A percentile compares a stretch with the other conserved stretches of the same genome.
Conservation (phyloP, 2,888 invertebrate genomes). For the Agonopterix alstromeriana region DNA sequence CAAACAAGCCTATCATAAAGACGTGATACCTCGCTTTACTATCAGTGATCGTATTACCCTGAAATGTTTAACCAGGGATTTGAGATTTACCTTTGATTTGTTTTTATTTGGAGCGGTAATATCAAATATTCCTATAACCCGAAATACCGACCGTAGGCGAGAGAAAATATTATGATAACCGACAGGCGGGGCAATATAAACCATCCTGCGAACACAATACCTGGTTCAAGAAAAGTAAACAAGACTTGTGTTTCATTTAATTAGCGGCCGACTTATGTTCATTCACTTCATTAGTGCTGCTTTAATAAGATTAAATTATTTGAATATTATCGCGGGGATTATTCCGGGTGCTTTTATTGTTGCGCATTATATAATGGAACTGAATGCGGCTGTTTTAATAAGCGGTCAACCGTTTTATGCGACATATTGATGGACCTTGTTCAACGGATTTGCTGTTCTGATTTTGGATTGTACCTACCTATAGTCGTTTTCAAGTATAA, state of each 20-base stretch:
- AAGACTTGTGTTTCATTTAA: slow-evolving; percentile 40
- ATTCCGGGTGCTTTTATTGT: not conserved
- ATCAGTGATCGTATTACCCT: slow-evolving; percentile 7
- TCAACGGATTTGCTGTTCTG: too few species aligned
- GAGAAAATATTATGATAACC: slow-evolving; percentile 38
- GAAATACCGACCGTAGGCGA: slow-evolving; percentile 25
- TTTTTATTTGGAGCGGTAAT: slow-evolving; percentile 29
- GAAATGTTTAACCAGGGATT: slow-evolving; percentile 14
- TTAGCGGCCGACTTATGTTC: slow-evolving; percentile 36
- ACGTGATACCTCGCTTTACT: not conserved
- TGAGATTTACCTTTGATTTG: slow-evolving; percentile 23
- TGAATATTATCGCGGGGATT: slow-evolving; percentile 4
- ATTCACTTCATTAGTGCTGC: slow-evolving; percentile 32
- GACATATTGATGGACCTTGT: too few species aligned
- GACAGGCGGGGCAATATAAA: slow-evolving; percentile 21
- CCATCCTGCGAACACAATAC: slow-evolving; percentile 25
- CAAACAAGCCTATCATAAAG: too few species aligned
- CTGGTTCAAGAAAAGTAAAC: slow-evolving; percentile 33
- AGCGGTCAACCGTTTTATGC: too few species aligned
- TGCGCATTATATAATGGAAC: too few species aligned
- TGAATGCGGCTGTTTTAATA: too few species aligned
- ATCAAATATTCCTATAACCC: slow-evolving; percentile 25
- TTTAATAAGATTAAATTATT: slow-evolving; percentile 43
- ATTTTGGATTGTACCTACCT: too few species aligned
- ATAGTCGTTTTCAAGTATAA: too few species aligned